These are phyloP conservation scores for Sesamia nonagrioides DNA, from an alignment of 1,140 invertebrate species.

Conservation along the genomic window DNA sequence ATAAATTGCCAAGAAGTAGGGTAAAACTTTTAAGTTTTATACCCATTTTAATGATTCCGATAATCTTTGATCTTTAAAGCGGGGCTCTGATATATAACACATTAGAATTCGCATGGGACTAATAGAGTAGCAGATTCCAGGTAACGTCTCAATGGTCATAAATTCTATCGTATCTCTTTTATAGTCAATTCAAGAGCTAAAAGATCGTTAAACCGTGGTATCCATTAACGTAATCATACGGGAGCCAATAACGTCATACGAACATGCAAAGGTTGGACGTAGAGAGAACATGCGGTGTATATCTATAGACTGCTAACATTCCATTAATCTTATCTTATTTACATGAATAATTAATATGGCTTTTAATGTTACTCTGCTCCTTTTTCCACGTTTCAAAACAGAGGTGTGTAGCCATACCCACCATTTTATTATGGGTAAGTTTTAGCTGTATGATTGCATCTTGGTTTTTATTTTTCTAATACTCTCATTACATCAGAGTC, in stretches of 20 bases:
- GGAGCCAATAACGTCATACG: slow-evolving; percentile 76
- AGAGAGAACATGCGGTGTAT: slow-evolving; percentile 43
- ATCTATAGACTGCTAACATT: slow-evolving; percentile 34
- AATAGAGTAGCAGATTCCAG: slow-evolving; percentile 55
- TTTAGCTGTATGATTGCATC: neutral
- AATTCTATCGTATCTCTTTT: slow-evolving; percentile 80
- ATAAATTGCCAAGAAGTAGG: neutral
- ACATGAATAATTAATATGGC: slow-evolving; percentile 50
- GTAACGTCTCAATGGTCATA: slow-evolving; percentile 74
- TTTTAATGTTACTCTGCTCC: slow-evolving; percentile 19
- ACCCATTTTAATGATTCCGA: slow-evolving; percentile 12
- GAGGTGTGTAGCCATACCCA: neutral
- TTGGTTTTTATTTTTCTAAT: neutral
- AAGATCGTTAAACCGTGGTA: slow-evolving; percentile 77
- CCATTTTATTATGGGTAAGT: slow-evolving; percentile 23
- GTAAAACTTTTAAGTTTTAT: slow-evolving; percentile 13
- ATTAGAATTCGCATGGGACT: slow-evolving; percentile 64
- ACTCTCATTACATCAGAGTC: neutral
- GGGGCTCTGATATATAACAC: slow-evolving; percentile 26
- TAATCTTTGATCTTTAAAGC: slow-evolving; percentile 44
- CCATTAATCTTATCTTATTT: slow-evolving; percentile 52
- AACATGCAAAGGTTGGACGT: slow-evolving; percentile 68
- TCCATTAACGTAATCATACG: slow-evolving; percentile 82
- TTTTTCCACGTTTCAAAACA: neutral
- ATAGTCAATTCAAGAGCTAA: slow-evolving; percentile 77